Conservation (phyloP, 2,888 invertebrate species). For the Limulus polyphemus region DNA sequence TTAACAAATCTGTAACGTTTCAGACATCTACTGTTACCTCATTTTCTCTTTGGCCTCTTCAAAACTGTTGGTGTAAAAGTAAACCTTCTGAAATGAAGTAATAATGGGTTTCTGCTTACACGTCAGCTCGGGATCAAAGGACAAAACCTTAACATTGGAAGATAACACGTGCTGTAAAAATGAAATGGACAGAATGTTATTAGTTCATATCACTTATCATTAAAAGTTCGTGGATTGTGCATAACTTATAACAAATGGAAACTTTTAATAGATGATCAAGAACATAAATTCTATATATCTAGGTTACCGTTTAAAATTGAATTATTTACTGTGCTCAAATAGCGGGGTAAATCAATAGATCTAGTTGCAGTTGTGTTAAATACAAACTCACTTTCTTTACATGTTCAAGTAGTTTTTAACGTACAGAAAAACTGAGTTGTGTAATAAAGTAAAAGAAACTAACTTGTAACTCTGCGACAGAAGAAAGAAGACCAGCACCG, state of each 20-base stretch:
- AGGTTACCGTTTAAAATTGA: too few species aligned
- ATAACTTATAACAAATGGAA: too few species aligned
- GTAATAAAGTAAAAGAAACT: neutral
- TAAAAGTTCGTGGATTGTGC: too few species aligned
- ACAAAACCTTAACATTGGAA: constrained; percentile 48
- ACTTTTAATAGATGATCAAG: too few species aligned
- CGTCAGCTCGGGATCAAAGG: constrained; percentile 85
- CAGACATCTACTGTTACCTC: constrained; percentile 49
- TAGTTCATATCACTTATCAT: too few species aligned
- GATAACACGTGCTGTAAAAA: constrained; percentile 37
- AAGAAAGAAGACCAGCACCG: constrained; percentile 90
- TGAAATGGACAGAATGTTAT: neutral
- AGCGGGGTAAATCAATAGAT: too few species aligned
- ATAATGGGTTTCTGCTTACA: constrained; percentile 89
- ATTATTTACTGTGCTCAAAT: too few species aligned
- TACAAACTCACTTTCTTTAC: too few species aligned
- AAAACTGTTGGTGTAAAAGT: constrained; percentile 93
- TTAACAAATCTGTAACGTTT: too few species aligned
- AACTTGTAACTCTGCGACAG: constrained; percentile 73
- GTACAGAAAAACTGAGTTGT: neutral
- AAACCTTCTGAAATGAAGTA: constrained; percentile 91
- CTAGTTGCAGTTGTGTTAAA: too few species aligned
- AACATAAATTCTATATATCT: too few species aligned
- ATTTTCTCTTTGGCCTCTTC: constrained; percentile 98
- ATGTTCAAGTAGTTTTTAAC: too few species aligned